Base-by-base conservation (phyloP, 2,113 vertebrate genomes). In the Leptocoma aspasia region DNA sequence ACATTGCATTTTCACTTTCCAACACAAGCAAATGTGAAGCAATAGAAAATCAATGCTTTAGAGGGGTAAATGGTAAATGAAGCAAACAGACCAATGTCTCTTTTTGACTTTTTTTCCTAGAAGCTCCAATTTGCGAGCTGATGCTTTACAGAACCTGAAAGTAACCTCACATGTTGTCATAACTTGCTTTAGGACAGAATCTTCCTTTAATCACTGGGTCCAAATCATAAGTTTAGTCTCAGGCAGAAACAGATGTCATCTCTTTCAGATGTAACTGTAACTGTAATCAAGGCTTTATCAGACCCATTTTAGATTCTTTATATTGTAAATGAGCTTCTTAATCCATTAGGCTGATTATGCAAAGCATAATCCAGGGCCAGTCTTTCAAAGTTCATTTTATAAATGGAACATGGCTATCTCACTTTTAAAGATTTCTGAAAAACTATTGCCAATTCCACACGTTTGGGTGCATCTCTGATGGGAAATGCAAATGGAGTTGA, bases 291-390 rank as follows among this genome's bases (percentile, higher is more conserved):
- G 78, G 78, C 86, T 96, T 91, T 95, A 91, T 95, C 91, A 91
- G 70, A 82, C 53, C 15, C 1, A 0, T 54, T 93, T 92, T 87
- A 73, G 10, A 15, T 72, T 91, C 78, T 96, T 96, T 95, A 89
- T 94, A 73, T 76, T 94, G 92, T 92, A 96, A 94, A 94, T 94
- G 45, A 91, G 44, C 31, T 92, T 90, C 84, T 88, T 96, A 95
- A 95, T 92, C 83, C 80, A 91, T 96, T 92, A 92, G 73, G 42
- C 57, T 96, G 81, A 94, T 94, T 96, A 95, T 96, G 89, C 77
- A 94, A 96, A 95, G 30, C 70, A 79, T 87, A 94, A 91, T 95
- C 63, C 70, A 87, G 23, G 70, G 70, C 45, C 59, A 80, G 50
- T 5, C 52, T 94, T 95, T 92, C 84, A 90, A 91, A 82, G 33